These are phyloP conservation scores for Eupristina koningsbergeri DNA, from an alignment of 1,140 invertebrate species.

Conservation along the genomic window DNA sequence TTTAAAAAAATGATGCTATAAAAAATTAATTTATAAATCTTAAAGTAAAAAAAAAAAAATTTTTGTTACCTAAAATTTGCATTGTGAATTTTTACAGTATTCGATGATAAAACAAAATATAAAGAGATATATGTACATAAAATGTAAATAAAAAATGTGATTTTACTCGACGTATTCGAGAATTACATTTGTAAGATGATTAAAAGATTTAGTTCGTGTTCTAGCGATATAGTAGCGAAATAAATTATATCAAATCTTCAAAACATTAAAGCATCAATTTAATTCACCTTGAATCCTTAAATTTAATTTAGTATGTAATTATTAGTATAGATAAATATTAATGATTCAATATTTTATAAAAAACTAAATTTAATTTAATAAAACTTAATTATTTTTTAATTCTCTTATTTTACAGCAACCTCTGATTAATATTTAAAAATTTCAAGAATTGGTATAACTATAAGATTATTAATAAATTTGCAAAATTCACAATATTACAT, in stretches of 20 bases:
- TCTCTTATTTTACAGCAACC: too few species aligned
- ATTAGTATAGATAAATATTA: too few species aligned
- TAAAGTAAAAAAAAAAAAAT: background rate
- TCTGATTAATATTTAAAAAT: too few species aligned
- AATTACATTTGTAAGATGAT: slow-evolving; percentile 64
- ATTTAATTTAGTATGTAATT: too few species aligned
- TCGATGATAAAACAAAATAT: background rate
- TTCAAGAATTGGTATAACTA: too few species aligned
- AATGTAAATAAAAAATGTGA: slow-evolving; percentile 73
- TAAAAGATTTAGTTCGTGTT: slow-evolving; percentile 69
- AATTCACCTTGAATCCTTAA: slow-evolving; percentile 1
- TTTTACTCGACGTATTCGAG: slow-evolving; percentile 67
- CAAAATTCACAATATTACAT: too few species aligned
- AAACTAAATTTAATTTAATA: too few species aligned
- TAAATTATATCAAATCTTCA: slow-evolving; percentile 70
- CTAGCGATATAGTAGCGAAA: slow-evolving; percentile 70
- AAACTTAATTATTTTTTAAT: too few species aligned
- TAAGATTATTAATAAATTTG: too few species aligned
- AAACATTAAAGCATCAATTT: slow-evolving; percentile 32
- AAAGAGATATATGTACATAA: slow-evolving; percentile 62
- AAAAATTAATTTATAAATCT: background rate
- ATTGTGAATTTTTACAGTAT: background rate
- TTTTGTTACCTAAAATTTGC: background rate
- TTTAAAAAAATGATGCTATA: too few species aligned
- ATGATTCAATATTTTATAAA: too few species aligned